phyloP scores from a whole-genome alignment of 2,797 vertebrate species.

The Mormyrus hasselquistii region DNA sequence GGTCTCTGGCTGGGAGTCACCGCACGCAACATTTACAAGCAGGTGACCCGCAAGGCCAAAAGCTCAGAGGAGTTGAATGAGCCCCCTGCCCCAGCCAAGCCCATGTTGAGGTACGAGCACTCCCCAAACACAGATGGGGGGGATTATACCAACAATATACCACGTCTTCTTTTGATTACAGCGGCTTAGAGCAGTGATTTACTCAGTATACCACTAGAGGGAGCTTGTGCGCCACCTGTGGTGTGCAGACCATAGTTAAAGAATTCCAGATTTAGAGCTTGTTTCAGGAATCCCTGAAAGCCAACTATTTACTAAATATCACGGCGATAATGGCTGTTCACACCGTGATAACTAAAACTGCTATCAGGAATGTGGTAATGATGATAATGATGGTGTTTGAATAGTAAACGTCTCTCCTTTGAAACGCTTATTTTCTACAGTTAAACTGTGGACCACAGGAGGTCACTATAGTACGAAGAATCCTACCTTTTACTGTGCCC shows the following conservation, averaged over 20 bases:
- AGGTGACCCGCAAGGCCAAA: constrained; percentile 87
- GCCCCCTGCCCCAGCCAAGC: constrained; percentile 82
- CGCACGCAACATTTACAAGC: constrained; percentile 93
- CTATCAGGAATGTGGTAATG: not conserved
- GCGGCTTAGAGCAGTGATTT: not conserved
- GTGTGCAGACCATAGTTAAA: not conserved
- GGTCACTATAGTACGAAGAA: not conserved
- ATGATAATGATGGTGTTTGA: not conserved
- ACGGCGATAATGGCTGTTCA: not conserved
- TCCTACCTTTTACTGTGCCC: not conserved
- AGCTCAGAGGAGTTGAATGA: constrained; percentile 92
- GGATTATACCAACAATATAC: not conserved
- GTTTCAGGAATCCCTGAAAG: not conserved
- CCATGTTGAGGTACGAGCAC: constrained; percentile 82
- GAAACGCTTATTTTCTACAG: not conserved
- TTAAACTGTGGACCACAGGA: not conserved
- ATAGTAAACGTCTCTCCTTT: not conserved
- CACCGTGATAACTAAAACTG: not conserved
- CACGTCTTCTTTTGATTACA: not conserved
- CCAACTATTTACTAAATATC: not conserved
- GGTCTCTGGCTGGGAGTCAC: constrained; percentile 94
- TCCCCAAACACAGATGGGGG: not conserved
- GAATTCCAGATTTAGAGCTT: not conserved
- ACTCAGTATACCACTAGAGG: not conserved
- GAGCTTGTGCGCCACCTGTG: not conserved